Percentiles rank a stretch among this genome's conserved stretches.
Conservation (phyloP, 2,113 vertebrate species). For the Lonchura striata region DNA sequence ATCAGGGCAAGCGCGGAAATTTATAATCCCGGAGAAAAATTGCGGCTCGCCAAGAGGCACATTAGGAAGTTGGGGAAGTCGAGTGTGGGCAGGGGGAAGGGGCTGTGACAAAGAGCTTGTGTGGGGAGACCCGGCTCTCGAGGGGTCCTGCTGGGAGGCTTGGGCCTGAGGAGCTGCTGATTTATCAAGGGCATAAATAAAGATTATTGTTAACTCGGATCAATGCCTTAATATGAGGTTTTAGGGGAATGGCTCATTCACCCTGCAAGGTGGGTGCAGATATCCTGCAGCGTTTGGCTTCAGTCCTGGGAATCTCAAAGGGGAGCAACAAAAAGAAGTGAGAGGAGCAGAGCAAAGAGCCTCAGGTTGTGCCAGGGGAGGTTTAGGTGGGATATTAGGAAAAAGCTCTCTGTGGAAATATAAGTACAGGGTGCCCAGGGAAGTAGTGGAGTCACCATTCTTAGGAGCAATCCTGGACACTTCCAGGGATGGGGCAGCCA, state of each 20-base stretch:
- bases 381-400: not conserved
- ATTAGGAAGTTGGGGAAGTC: constrained; percentile 56
- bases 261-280: too few species aligned
- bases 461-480: not conserved
- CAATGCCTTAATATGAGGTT: not conserved
- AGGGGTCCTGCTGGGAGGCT: not conserved
- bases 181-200: not conserved
- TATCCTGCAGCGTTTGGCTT: not conserved
- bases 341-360: fast-evolving
- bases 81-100: not conserved
- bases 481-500: not conserved
- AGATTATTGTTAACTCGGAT: constrained; percentile 44
- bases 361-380: not conserved
- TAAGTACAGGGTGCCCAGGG: not conserved
- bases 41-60: constrained; percentile 31
- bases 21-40: constrained; percentile 70
- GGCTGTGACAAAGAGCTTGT: not conserved
- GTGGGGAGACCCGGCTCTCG: not conserved
- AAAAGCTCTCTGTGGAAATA: not conserved
- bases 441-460: too few species aligned
- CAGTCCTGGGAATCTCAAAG: fast-evolving
- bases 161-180: not conserved
- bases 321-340: not conserved
- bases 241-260: not conserved
- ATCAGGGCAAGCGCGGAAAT: constrained; percentile 57